Conservation (phyloP, 2,113 vertebrate species). For the Psittacula cyanocephala region DNA sequence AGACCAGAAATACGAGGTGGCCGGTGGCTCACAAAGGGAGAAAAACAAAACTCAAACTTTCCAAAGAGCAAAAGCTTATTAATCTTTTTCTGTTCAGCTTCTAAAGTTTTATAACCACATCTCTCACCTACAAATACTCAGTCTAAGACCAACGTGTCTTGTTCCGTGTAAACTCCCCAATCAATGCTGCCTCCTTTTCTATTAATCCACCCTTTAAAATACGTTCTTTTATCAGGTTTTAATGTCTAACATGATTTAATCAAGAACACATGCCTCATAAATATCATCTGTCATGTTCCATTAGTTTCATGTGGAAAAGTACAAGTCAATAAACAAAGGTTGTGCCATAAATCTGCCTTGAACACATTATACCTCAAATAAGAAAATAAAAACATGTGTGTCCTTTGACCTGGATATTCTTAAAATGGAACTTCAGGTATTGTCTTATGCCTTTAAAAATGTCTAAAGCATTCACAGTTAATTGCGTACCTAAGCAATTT, state of each 20-base stretch:
- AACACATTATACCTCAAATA: conserved; percentile 83
- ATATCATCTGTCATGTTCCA: conserved; percentile 84
- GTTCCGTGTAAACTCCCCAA: conserved; percentile 60
- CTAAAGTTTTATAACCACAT: conserved; percentile 47
- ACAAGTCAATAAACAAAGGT: conserved; percentile 86
- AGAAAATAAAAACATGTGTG: conserved; percentile 86
- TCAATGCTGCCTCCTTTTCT: conserved; percentile 71
- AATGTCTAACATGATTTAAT: conserved; percentile 85
- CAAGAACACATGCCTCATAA: conserved; percentile 82
- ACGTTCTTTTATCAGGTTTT: conserved; percentile 81
- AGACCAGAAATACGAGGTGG: conserved; percentile 20
- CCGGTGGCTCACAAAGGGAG: not conserved
- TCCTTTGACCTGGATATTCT: conserved; percentile 80
- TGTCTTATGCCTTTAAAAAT: conserved; percentile 72
- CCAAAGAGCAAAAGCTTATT: conserved; percentile 33
- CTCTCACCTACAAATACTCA: conserved; percentile 46
- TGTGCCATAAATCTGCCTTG: conserved; percentile 85
- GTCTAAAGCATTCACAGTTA: conserved; percentile 73
- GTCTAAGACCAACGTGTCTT: conserved; percentile 50
- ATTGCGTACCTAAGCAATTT: conserved; percentile 71
- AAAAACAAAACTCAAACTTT: conserved; percentile 18
- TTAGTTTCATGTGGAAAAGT: conserved; percentile 83
- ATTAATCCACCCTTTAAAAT: conserved; percentile 77
- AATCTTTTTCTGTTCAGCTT: conserved; percentile 33
- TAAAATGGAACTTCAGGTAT: conserved; percentile 74